Conservation (phyloP, 2,888 invertebrate species). For the Sarcophaga carnaria region DNA sequence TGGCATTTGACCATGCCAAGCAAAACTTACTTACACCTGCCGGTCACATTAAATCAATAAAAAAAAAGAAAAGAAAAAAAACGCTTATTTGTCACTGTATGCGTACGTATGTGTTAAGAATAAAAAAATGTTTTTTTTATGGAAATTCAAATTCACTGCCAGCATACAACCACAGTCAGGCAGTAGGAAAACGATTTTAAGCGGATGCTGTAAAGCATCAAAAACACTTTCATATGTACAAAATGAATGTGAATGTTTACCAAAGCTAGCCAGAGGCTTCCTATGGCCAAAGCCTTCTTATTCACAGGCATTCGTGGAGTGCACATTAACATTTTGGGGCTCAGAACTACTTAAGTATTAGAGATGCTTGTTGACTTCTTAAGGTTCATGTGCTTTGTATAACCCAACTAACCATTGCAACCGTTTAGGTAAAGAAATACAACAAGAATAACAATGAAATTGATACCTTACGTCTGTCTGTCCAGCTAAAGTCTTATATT, state of each 20-base stretch:
- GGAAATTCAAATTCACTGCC: conserved; percentile 8
- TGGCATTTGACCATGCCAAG: neutral
- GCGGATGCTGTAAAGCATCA: conserved; percentile 14
- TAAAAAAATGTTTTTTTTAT: conserved; percentile 28
- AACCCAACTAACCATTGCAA: neutral
- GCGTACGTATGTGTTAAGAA: neutral
- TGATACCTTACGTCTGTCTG: conserved; percentile 22
- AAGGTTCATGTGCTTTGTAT: conserved; percentile 26
- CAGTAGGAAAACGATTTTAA: conserved; percentile 2
- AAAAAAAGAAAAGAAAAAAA: conserved; percentile 5
- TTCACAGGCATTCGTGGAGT: neutral
- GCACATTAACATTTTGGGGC: conserved; percentile 29
- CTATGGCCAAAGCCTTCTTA: neutral
- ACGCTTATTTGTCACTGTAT: conserved; percentile 39
- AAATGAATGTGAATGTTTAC: conserved; percentile 14
- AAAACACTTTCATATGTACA: conserved; percentile 43
- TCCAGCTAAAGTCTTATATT: neutral
- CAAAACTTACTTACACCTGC: conserved; percentile 60
- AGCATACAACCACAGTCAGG: neutral
- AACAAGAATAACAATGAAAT: conserved; percentile 19
- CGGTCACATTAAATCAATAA: conserved; percentile 34
- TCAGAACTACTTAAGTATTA: conserved; percentile 52
- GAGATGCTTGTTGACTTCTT: conserved; percentile 53
- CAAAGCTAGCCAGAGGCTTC: neutral
- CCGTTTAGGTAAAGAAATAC: neutral